Evolutionary conservation across 2,797 vertebrate species (phyloP).

Genomic region (Halcyon leucocephala): DNA sequence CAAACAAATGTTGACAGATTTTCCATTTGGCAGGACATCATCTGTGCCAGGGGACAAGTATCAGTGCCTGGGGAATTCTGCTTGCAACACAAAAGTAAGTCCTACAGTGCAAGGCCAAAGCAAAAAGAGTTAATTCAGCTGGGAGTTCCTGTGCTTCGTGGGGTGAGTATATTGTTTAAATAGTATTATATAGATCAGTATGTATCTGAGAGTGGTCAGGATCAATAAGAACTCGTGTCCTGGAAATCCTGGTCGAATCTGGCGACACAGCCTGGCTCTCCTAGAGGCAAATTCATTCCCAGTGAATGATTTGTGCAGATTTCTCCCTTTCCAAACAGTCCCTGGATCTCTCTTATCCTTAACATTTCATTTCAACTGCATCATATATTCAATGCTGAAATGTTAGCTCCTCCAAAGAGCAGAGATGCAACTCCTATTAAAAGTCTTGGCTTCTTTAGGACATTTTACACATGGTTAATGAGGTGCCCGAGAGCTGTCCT

Average conservation of each 20-base stretch:
- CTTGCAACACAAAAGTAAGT: conserved; percentile 8
- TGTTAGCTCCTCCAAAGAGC: background rate
- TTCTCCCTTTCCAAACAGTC: background rate
- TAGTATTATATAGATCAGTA: background rate
- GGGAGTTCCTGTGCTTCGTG: background rate
- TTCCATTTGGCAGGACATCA: conserved; percentile 67
- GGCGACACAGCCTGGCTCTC: background rate
- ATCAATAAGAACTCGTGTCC: background rate
- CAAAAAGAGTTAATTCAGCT: background rate
- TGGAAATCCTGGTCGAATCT: background rate
- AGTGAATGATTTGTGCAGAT: background rate
- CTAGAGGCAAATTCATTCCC: background rate
- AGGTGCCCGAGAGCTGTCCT: accelerated
- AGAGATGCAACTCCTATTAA: background rate
- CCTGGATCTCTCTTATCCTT: background rate
- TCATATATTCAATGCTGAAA: background rate
- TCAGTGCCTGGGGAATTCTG: conserved; percentile 17
- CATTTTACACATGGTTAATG: background rate
- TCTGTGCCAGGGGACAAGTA: conserved; percentile 28
- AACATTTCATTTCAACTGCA: background rate
- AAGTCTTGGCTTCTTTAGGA: background rate
- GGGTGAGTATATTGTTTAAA: background rate
- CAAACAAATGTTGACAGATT: conserved; percentile 60
- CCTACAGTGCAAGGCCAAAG: background rate
- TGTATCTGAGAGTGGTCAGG: background rate